phyloP scores from a whole-genome alignment of 2,888 invertebrate species.

The Phengaris arion region DNA sequence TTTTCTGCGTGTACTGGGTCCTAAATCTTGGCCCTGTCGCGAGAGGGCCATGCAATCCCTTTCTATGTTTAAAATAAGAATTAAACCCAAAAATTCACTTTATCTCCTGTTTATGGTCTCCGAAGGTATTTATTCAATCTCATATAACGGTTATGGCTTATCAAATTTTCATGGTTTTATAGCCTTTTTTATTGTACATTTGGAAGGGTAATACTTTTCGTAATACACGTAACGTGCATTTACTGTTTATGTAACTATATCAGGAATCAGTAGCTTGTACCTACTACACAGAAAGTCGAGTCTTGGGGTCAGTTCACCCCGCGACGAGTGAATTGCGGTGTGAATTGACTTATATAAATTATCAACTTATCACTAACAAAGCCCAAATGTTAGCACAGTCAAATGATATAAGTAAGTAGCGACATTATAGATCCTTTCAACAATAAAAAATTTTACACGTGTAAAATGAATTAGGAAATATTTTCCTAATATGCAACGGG shows the following conservation, averaged over 20 bases:
- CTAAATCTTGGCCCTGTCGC: conserved; percentile 70
- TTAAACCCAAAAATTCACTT: conserved; percentile 70
- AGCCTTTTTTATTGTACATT: conserved; percentile 5
- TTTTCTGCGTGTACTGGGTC: conserved; percentile 39
- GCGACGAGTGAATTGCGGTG: no score
- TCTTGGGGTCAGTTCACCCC: no score
- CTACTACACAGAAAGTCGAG: no score
- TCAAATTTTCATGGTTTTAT: conserved; percentile 49
- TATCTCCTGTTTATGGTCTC: conserved; percentile 60
- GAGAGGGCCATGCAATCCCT: conserved; percentile 75
- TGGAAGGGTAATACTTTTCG: not conserved
- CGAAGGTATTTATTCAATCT: conserved; percentile 65
- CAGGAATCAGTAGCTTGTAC: no score
- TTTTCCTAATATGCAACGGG: no score
- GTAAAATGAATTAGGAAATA: no score
- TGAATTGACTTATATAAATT: no score
- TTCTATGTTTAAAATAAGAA: conserved; percentile 79
- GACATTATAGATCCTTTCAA: no score
- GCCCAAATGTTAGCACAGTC: no score
- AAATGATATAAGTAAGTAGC: no score
- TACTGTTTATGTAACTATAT: not conserved
- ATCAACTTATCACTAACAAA: no score
- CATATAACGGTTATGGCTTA: conserved; percentile 63
- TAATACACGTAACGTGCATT: not conserved
- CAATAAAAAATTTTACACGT: no score